Base-by-base conservation (phyloP, 2,888 invertebrate genomes). In the Dryocosmus kuriphilus region DNA sequence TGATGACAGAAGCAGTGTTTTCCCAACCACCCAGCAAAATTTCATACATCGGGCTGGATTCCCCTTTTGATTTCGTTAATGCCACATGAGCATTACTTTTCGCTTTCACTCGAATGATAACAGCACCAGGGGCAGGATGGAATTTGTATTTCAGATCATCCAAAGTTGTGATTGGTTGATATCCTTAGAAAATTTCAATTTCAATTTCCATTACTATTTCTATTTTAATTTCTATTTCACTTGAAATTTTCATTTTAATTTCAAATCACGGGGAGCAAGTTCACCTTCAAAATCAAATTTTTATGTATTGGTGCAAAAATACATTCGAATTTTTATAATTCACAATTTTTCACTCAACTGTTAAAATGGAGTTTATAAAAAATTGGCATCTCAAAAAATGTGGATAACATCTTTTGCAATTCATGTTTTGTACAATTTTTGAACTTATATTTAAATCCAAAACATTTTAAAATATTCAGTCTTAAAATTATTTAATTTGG, bases 11-110 rank as follows among this genome's bases (percentile, higher is more conserved):
- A 84, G 94, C 93, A 67, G 92, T 93, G 89, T 95, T 95, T 80
- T 94, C 93, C 95, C 95, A 95, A 80, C 95, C 95, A 75, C 95
- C 95, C 84, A 95, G 93, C 85, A 95, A 93, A 83, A 95, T 92
- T 92, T 95, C 95, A 88, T 94, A 94, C 92, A 95, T 94, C 35
- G 94, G 94, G 84, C 93, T 93, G 78, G 93, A 92, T 87, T 94
- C 94, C 60, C 90, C 92, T 73, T 93, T 93, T 24, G 91, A 93
- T 82, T 90, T 88, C 61, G 94, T 93, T 82, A 95, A 92, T 81
- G 94, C 94, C 81, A 95, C 88, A 90, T 95, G 95, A 84, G 94
- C 95, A 90, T 95, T 94, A 91, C 94, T 94, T 65, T 93, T 93
- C 73, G 94, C 94, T 85, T 93, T 93, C 85, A 94, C 94, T 79